phyloP scores from a whole-genome alignment of 1,140 invertebrate species.

The Plodia interpunctella region DNA sequence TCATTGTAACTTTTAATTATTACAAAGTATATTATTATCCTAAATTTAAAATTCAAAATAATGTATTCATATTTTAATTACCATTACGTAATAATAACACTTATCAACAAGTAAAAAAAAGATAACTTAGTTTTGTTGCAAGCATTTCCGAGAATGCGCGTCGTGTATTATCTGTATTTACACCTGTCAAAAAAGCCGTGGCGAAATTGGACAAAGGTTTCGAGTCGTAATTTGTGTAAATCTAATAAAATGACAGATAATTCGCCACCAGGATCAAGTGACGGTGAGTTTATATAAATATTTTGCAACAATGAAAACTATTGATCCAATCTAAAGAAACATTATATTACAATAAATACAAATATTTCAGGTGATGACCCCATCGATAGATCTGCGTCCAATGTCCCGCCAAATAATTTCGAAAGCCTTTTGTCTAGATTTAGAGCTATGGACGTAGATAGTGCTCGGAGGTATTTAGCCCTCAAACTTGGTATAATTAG shows the following conservation, averaged over 20 bases:
- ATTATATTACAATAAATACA: neutral
- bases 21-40: no score
- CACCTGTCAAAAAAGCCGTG: conserved; percentile 59
- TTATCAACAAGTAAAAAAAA: conserved; percentile 16
- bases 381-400: conserved; percentile 23
- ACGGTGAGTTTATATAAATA: conserved; percentile 40
- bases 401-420: conserved; percentile 56
- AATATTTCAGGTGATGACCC: conserved; percentile 38
- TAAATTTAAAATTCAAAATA: no score
- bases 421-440: conserved; percentile 48
- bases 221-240: conserved; percentile 56
- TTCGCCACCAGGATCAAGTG: conserved; percentile 62
- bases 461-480: conserved; percentile 65
- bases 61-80: no score
- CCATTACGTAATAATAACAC: no score
- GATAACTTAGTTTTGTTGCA: conserved; percentile 9
- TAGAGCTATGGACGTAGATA: conserved; percentile 66
- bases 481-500: conserved; percentile 70
- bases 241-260: conserved; percentile 64
- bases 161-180: conserved; percentile 25
- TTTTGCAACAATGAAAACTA: neutral
- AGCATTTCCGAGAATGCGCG: conserved; percentile 52
- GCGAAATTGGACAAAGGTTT: conserved; percentile 56
- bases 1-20: no score
- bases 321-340: neutral